Base-by-base conservation (phyloP, 1,140 invertebrate species). In the Adoxophyes honmai region DNA sequence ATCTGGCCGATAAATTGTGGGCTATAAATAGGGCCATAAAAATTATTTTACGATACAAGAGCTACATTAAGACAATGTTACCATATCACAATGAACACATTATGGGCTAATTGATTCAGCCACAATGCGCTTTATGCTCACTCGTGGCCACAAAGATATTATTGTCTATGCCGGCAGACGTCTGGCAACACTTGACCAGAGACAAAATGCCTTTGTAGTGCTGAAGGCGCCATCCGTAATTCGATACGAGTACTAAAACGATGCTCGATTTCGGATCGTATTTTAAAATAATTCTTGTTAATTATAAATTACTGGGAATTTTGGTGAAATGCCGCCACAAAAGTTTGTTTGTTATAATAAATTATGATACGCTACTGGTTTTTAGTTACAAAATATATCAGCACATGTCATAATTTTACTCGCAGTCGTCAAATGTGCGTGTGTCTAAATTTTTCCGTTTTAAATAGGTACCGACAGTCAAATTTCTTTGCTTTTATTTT, bases 11-110 rank as follows among this genome's bases (percentile, higher is more conserved):
- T 86, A 81, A 83, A 85, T 84, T 81, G 57, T 42, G n/a, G n/a
- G 67, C 73, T 75, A 71, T 87, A 87, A 87, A 87, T 87, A 85
- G 80, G 82, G 78, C 81, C 78, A 87, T 87, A 87, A 86, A 84
- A 87, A 77, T 69, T 85, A 84, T 81, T 82, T 82, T 77, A 86
- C 78, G 78, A 86, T 85, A 78, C 73, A 75, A 73, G 70, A 86
- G 79, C 78, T 87, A 85, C 81, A 87, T 87, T 84, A 84, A 78
- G 75, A 87, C 81, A 87, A 85, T 87, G 84, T 87, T 85, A 78
- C 68, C 66, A 76, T 78, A 76, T 75, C 69, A 86, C 84, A 87
- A 87, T 84, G 82, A 68, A 38, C 57, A 85, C 84, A 84, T 87
- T 86, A 86, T 86, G 73, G 72, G 66, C 70, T 87, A 87, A 87